These are phyloP conservation scores for Prenolepis imparis DNA, from an alignment of 2,888 invertebrate genomes.

Conservation along the genomic window DNA sequence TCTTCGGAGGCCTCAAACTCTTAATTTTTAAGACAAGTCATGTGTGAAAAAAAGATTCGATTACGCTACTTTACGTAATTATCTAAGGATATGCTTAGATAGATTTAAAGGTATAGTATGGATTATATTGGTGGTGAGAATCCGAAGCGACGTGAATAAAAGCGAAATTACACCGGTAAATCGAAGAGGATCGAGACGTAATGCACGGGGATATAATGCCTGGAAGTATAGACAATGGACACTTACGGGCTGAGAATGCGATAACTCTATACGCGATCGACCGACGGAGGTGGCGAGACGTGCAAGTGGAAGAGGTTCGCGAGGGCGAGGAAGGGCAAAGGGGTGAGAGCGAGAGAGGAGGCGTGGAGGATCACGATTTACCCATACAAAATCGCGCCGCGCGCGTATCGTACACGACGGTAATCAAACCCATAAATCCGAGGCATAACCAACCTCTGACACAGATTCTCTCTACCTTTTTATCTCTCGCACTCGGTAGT, in stretches of 20 bases:
- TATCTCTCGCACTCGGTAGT: conserved; percentile 62
- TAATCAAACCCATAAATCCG: conserved; percentile 83
- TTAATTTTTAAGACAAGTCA: too few relatives aligned
- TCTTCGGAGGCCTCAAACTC: background rate
- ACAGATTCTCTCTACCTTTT: conserved; percentile 75
- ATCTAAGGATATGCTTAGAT: conserved; percentile 5
- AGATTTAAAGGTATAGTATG: background rate
- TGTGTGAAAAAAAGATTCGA: background rate
- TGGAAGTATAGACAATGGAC: conserved; percentile 79
- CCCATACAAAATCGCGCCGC: conserved; percentile 80
- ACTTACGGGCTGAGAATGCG: conserved; percentile 79
- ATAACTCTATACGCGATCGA: conserved; percentile 79
- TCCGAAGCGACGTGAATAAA: conserved; percentile 69
- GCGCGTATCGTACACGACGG: conserved; percentile 74
- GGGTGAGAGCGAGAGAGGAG: conserved; percentile 73
- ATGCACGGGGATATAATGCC: conserved; percentile 68
- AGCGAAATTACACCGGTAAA: conserved; percentile 73
- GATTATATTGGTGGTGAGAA: conserved; percentile 65
- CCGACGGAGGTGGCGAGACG: conserved; percentile 17
- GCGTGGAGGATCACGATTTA: conserved; percentile 84
- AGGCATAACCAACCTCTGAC: conserved; percentile 80
- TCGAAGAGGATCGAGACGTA: conserved; percentile 63
- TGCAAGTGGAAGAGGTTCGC: conserved; percentile 26
- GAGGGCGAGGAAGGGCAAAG: conserved; percentile 46
- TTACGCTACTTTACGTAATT: background rate